Percentiles rank a stretch among this genome's conserved stretches.
phyloP scores from a whole-genome alignment of 2,888 invertebrate species.

The Eledona agricola region DNA sequence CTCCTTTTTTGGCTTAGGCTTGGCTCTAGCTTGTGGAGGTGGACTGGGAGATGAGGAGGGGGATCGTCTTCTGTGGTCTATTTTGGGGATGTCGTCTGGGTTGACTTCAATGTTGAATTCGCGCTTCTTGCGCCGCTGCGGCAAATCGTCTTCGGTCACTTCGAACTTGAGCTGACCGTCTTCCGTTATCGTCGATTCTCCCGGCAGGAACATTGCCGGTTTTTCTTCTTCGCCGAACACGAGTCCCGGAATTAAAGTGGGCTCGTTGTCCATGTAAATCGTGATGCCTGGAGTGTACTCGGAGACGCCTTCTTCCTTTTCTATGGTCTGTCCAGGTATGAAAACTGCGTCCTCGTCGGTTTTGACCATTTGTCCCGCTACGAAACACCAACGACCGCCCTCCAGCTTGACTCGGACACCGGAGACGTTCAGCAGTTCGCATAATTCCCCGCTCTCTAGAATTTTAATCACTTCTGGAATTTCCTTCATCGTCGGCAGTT shows the following conservation, averaged over 20 bases:
- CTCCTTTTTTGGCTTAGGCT: constrained; percentile 49
- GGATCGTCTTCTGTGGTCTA: constrained; percentile 22
- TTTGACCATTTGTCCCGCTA: constrained; percentile 80
- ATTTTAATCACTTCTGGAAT: constrained; percentile 70
- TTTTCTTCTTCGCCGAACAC: constrained; percentile 70
- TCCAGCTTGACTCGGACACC: constrained; percentile 65
- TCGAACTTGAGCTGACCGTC: constrained; percentile 58
- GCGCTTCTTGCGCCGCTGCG: constrained; percentile 40
- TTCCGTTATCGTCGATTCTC: constrained; percentile 58
- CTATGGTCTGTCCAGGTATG: constrained; percentile 76
- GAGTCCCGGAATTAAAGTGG: constrained; percentile 81
- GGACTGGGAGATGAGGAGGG: constrained; percentile 46
- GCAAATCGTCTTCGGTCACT: constrained; percentile 54
- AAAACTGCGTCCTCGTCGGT: constrained; percentile 62
- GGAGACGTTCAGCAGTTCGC: constrained; percentile 69
- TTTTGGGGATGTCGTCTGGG: constrained; percentile 1
- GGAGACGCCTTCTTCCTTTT: constrained; percentile 74
- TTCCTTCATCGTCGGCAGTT: constrained; percentile 70
- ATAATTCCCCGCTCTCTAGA: constrained; percentile 68
- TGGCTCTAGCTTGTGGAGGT: constrained; percentile 40
- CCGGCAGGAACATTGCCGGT: constrained; percentile 56
- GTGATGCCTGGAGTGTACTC: constrained; percentile 83
- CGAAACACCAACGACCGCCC: constrained; percentile 75
- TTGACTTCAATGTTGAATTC: constrained; percentile 24
- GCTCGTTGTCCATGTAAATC: constrained; percentile 77